Base-by-base conservation (phyloP, 2,797 vertebrate genomes). In the Cirrhinus mrigala region DNA sequence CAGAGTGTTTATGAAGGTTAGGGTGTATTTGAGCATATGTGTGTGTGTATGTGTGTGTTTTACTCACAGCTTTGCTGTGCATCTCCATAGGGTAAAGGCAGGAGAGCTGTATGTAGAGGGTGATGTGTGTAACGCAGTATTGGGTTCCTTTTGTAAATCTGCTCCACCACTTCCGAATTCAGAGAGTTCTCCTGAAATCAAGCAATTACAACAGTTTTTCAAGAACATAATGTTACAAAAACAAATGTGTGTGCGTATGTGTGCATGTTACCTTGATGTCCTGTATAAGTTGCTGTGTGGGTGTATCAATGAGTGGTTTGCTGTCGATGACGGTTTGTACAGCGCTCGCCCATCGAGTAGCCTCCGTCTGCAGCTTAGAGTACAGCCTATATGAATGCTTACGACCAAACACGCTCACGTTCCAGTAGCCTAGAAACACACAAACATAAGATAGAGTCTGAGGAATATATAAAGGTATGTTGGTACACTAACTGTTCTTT, bases 141-240 rank as follows among this genome's bases (percentile, higher is more conserved):
- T 48, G 98, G 98, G 92, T 99, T 99, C 91, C 98, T 96, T 92
- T 96, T 98, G 92, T 97, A 99, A 90, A 99, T 97, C 94, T 99
- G 98, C 88, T 99, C 98, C 89, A 99, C 97, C 79, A 99, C 98
- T 20, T 99, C 98, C 0, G 90, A 88, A 91, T 99, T 99, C 89
- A 99, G 93, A 89, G 96, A 97, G 94, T 99, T 99, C 93, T 99
- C 98, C 98, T 99, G 73, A 78, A 74, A 18, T 12, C 50, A 20
- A n/a, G 37, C 2, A 73, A 46, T 48, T 33, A 29, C 24, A 82
- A 73, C 22, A 81, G n/a, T 7, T 3, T 50, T 48, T 79, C 4
- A 64, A 22, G 50, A 62, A 62, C 46, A 27, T 12, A 0, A 40
- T 11, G 33, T 70, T 58, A 58, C 64, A n/a, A 44, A 69, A 40